Conservation (phyloP, 1,140 invertebrate species). For the Cepaea nemoralis region DNA sequence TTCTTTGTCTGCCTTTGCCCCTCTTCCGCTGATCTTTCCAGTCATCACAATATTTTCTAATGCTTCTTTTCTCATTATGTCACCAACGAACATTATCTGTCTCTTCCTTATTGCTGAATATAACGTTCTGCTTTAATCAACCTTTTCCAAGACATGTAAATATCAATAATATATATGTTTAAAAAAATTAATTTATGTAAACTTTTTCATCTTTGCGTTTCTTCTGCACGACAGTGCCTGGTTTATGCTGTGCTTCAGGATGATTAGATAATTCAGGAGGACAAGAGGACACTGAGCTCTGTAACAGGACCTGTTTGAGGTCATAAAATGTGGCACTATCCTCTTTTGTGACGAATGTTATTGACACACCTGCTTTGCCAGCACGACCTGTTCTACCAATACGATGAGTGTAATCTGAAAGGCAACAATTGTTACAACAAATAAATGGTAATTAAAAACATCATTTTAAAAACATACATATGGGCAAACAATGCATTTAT, state of each 20-base stretch:
- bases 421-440: constrained; percentile 32
- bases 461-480: too few relatives aligned
- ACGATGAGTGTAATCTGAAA: constrained; percentile 96
- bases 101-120: too few relatives aligned
- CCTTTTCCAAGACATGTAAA: too few relatives aligned
- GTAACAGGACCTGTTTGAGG: constrained; percentile 90
- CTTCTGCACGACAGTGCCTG: constrained; percentile 92
- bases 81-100: too few relatives aligned
- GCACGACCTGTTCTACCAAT: constrained; percentile 99
- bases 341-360: constrained; percentile 97
- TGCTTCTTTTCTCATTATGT: too few relatives aligned
- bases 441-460: too few relatives aligned
- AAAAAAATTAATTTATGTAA: constrained; percentile 58
- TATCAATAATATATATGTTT: too few relatives aligned
- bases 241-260: constrained; percentile 98
- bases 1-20: too few relatives aligned
- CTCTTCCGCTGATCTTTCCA: too few relatives aligned
- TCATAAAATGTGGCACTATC: constrained; percentile 97
- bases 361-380: constrained; percentile 95
- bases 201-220: constrained; percentile 89
- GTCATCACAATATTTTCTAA: too few relatives aligned
- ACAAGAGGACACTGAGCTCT: constrained; percentile 93
- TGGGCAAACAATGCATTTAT: too few relatives aligned
- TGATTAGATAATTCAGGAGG: constrained; percentile 98
- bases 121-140: too few relatives aligned